A percentile compares a stretch with the other conserved stretches of the same genome.
Evolutionary conservation across 2,888 invertebrate species (phyloP).

Genomic region (Lampropteryx suffumata): DNA sequence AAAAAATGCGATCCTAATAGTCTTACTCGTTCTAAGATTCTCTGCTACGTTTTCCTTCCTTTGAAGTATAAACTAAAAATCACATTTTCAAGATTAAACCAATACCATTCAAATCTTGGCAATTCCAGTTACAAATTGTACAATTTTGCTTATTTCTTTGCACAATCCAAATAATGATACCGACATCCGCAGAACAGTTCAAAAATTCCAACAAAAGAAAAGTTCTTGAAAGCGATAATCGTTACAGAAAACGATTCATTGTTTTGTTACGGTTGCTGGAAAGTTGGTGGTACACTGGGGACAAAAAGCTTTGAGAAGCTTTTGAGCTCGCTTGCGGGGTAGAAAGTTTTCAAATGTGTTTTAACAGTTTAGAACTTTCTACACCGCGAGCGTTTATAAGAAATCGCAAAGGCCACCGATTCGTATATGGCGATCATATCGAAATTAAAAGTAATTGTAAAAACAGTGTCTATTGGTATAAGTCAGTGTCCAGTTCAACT

Average conservation of each 20-base stretch:
- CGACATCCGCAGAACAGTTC: conserved; percentile 25
- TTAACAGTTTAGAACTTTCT: no score
- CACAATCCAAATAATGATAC: conserved; percentile 22
- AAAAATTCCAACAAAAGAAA: conserved; percentile 28
- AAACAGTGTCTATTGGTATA: no score
- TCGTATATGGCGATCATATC: no score
- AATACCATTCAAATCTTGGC: conserved; percentile 6
- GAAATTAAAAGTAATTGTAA: no score
- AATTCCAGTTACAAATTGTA: conserved; percentile 2
- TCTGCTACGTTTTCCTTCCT: not conserved
- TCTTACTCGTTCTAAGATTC: no score
- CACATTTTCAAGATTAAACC: conserved; percentile 13
- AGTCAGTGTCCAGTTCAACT: no score
- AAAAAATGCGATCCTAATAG: no score
- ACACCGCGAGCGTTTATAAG: no score
- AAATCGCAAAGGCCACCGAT: no score
- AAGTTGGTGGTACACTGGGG: conserved; percentile 7
- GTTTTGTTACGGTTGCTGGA: conserved; percentile 27
- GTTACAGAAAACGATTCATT: conserved; percentile 35
- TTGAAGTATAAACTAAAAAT: conserved; percentile 2
- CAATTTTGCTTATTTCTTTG: conserved; percentile 15
- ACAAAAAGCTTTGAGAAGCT: not conserved
- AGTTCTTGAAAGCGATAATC: conserved; percentile 31
- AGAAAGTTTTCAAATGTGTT: no score
- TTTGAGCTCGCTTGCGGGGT: no score